Evolutionary conservation across 2,888 invertebrate species (phyloP).

Genomic region (Monochamus alternatus): DNA sequence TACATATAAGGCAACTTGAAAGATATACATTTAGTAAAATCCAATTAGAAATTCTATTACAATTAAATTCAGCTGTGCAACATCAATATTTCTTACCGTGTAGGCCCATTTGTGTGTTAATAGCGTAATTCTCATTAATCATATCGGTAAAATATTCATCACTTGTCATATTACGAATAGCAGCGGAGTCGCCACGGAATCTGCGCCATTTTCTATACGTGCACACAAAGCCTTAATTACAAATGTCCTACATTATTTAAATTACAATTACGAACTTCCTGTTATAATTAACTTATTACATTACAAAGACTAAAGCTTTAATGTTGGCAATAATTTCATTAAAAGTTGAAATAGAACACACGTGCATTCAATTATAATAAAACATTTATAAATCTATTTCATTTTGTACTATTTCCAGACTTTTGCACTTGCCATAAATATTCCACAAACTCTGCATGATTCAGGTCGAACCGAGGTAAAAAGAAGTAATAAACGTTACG

Average conservation of each 20-base stretch:
- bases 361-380: conserved; percentile 69
- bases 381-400: conserved; percentile 68
- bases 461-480: conserved; percentile 46
- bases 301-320: conserved; percentile 69
- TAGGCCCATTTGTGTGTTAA: conserved; percentile 44
- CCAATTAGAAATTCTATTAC: conserved; percentile 47
- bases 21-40: conserved; percentile 16
- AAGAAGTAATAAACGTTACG: conserved; percentile 42
- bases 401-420: conserved; percentile 64
- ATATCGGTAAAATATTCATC: conserved; percentile 62
- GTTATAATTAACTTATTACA: conserved; percentile 69
- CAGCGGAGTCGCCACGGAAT: conserved; percentile 44
- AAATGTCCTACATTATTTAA: conserved; percentile 70
- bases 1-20: conserved; percentile 26
- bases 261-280: conserved; percentile 70
- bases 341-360: conserved; percentile 68
- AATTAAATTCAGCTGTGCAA: conserved; percentile 46
- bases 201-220: conserved; percentile 64
- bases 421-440: conserved; percentile 63
- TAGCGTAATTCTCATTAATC: conserved; percentile 62
- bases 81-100: conserved; percentile 47
- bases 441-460: conserved; percentile 56
- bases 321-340: conserved; percentile 69
- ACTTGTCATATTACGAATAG: conserved; percentile 44
- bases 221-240: conserved; percentile 67